Conservation (phyloP, 2,888 invertebrate species). For the Netelia virgata region DNA sequence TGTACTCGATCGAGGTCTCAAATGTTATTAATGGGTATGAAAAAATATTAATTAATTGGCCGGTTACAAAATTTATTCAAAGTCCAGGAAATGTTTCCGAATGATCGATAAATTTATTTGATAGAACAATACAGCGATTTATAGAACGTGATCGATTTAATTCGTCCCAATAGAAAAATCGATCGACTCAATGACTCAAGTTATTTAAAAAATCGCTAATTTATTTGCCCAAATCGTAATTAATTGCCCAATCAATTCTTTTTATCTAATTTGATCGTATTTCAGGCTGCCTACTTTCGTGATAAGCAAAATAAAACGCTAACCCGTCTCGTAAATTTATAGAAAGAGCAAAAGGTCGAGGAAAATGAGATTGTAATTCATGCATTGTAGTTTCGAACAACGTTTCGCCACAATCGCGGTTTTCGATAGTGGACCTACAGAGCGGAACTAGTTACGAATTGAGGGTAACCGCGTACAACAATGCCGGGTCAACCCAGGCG, state of each 20-base stretch:
- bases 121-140: too few relatives aligned
- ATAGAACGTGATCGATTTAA: too few relatives aligned
- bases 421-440: slow-evolving; percentile 85
- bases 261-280: background rate
- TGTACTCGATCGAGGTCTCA: too few relatives aligned
- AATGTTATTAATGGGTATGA: too few relatives aligned
- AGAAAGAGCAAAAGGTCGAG: background rate
- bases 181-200: too few relatives aligned
- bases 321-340: background rate
- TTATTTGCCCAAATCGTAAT: background rate
- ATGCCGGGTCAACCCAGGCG: slow-evolving; percentile 88
- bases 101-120: background rate
- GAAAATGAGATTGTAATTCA: slow-evolving; percentile 33
- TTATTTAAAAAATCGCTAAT: too few relatives aligned
- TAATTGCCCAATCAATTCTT: background rate
- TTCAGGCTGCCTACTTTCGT: background rate
- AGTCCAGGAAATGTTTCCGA: background rate
- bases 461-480: slow-evolving; percentile 88
- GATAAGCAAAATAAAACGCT: too few relatives aligned
- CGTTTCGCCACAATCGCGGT: slow-evolving; percentile 85
- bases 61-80: background rate
- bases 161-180: too few relatives aligned
- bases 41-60: too few relatives aligned
- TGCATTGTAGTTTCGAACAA: slow-evolving; percentile 85
- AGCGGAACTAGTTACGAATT: slow-evolving; percentile 86